phyloP scores from a whole-genome alignment of 2,888 invertebrate genomes.

The Andrena bicolor region DNA sequence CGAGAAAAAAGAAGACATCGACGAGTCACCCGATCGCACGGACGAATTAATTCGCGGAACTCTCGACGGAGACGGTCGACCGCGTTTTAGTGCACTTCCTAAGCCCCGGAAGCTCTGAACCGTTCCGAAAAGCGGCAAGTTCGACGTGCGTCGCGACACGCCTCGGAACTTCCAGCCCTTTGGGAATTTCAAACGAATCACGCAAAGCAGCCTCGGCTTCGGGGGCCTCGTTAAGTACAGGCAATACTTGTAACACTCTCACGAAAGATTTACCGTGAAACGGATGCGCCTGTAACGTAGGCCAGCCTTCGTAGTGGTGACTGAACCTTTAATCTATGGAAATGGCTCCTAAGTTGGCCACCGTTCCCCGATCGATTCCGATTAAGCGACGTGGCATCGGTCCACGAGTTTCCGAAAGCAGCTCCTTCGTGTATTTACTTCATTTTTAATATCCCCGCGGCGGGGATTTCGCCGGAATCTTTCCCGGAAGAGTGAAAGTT shows the following conservation, averaged over 20 bases:
- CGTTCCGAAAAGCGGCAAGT: conserved; percentile 61
- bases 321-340: conserved; percentile 44
- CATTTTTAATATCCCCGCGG: not conserved
- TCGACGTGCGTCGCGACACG: conserved; percentile 60
- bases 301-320: not conserved
- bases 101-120: conserved; percentile 39
- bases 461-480: conserved; percentile 28
- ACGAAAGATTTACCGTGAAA: conserved; percentile 64
- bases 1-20: conserved; percentile 29
- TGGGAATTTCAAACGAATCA: conserved; percentile 62
- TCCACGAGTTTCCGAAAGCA: not conserved
- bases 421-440: not conserved
- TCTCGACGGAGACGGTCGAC: conserved; percentile 37
- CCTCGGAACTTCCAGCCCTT: conserved; percentile 59
- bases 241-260: conserved; percentile 67
- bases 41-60: conserved; percentile 64
- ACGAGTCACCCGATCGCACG: conserved; percentile 29
- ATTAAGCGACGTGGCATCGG: conserved; percentile 17
- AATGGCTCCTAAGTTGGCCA: conserved; percentile 38
- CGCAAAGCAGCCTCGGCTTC: conserved; percentile 8
- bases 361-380: conserved; percentile 41
- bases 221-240: conserved; percentile 59
- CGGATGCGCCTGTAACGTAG: conserved; percentile 52
- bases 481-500: conserved; percentile 25
- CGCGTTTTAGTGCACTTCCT: conserved; percentile 47